phyloP scores from a whole-genome alignment of 2,888 invertebrate species.

The Cacoxenus indagator region DNA sequence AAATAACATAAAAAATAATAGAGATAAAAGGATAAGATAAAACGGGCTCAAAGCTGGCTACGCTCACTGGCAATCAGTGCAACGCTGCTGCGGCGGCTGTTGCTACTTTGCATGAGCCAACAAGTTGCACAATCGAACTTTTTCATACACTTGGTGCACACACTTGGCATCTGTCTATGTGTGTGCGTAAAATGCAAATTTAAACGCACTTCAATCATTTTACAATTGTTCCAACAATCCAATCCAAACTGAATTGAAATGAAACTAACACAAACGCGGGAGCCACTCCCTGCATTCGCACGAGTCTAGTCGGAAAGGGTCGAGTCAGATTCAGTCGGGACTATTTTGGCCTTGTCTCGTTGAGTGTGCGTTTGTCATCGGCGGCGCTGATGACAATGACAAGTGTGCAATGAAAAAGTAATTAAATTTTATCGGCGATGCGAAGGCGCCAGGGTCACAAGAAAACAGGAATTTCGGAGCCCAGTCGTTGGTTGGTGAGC shows the following conservation, averaged over 20 bases:
- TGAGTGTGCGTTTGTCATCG: background rate
- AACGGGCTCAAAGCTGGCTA: conserved; percentile 67
- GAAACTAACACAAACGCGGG: background rate
- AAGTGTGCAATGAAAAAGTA: conserved; percentile 67
- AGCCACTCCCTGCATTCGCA: conserved; percentile 24
- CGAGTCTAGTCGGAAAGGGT: background rate
- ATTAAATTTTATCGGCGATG: conserved; percentile 64
- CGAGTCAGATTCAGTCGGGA: background rate
- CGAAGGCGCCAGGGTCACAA: conserved; percentile 31
- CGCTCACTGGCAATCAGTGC: conserved; percentile 55
- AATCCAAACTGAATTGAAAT: background rate
- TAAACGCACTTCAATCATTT: conserved; percentile 62
- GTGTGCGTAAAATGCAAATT: conserved; percentile 59
- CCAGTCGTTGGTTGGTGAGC: background rate
- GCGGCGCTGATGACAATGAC: too few relatives aligned
- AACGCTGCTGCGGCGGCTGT: conserved; percentile 48
- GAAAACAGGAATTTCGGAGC: background rate
- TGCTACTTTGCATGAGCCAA: background rate
- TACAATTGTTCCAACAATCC: conserved; percentile 30
- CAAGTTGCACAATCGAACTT: conserved; percentile 36
- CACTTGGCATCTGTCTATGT: too few relatives aligned
- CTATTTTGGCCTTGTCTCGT: too few relatives aligned
- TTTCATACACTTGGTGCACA: conserved; percentile 2
- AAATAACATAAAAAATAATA: background rate
- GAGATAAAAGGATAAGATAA: background rate